Evolutionary conservation across 1,140 invertebrate species (phyloP), one percentile per base, ranked within the genome.

Genomic region (Zaprionus inermis): DNA sequence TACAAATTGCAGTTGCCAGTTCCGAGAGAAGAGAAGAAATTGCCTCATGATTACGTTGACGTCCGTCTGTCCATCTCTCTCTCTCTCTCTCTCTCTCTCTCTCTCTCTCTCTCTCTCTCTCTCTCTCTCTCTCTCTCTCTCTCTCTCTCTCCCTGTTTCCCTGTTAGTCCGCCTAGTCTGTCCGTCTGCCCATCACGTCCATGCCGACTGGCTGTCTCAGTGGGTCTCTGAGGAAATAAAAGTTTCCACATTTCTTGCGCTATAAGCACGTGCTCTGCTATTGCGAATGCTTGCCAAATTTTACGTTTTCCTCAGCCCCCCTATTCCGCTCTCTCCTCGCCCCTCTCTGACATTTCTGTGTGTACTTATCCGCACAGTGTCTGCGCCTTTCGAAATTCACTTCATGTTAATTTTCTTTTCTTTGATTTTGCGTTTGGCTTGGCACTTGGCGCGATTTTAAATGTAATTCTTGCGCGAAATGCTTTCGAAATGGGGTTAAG

Each of bases 351-450:
- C 54, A 46, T 56, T 73, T 68, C 71, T 68, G 36, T 73, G 71
- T 73, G 71, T 73, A 73, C 71, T 73, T 73, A 73, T 46, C 56
- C 70, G 72, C 66, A 69, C 41, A 64, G 41, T 46, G 41, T 46
- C 16, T 55, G 54, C 60, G 75, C 78, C 67, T 70, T 83, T 77
- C 72, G 84, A 83, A 83, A 88, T 78, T 79, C 83, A 74, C 80
- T 77, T 89, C 84, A 88, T 89, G 83, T 89, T 88, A 83, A 88
- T 86, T 86, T 88, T 79, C 79, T 80, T 86, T 79, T 74, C 84
- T 88, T 89, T 89, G 80, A 88, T 88, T 86, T 89, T 80, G 66
- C 82, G 70, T 78, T 78, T 84, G 65, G 68, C 83, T 75, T 81
- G 73, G 63, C 73, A 66, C 52, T 77, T 68, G 81, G 72, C 81